Percentiles rank a stretch among this genome's conserved stretches.
Conservation (phyloP, 1,140 invertebrate species). For the Zaprionus davidi region DNA sequence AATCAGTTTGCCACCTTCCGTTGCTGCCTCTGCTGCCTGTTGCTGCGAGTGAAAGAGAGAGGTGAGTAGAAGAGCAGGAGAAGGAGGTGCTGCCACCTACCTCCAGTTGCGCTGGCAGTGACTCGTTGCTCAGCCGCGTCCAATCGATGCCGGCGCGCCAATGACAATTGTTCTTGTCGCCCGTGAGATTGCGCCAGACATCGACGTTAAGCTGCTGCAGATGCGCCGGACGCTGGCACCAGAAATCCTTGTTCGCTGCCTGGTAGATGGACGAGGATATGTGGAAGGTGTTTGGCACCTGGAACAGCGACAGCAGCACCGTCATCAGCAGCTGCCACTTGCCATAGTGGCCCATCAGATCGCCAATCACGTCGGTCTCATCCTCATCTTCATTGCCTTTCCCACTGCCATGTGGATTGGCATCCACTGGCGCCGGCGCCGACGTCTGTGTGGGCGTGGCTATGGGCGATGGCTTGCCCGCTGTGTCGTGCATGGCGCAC, state of each 20-base stretch:
- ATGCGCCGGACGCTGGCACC: constrained; percentile 87
- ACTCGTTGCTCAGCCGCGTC: constrained; percentile 55
- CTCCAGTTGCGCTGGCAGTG: constrained; percentile 47
- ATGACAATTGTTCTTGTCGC: constrained; percentile 85
- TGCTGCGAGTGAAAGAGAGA: constrained; percentile 20
- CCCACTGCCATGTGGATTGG: constrained; percentile 22
- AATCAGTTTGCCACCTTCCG: constrained; percentile 45
- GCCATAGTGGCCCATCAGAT: constrained; percentile 89
- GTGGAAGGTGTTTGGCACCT: constrained; percentile 91
- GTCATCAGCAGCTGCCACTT: constrained; percentile 90
- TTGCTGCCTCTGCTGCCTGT: constrained; percentile 26
- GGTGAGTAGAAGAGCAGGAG: not conserved
- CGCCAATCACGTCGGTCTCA: constrained; percentile 87
- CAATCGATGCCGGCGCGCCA: constrained; percentile 79
- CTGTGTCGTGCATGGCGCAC: constrained; percentile 76
- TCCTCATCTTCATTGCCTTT: constrained; percentile 84
- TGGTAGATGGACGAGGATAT: constrained; percentile 89
- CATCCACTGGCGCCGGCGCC: constrained; percentile 31
- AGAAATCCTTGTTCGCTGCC: constrained; percentile 86
- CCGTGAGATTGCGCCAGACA: constrained; percentile 87
- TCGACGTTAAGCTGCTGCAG: constrained; percentile 85
- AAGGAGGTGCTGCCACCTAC: constrained; percentile 29
- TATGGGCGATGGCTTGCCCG: constrained; percentile 70
- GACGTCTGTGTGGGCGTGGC: constrained; percentile 66
- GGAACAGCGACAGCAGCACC: constrained; percentile 89